These are phyloP conservation scores for Ganaspis brasiliensis DNA, from an alignment of 2,888 invertebrate species.

Conservation along the genomic window DNA sequence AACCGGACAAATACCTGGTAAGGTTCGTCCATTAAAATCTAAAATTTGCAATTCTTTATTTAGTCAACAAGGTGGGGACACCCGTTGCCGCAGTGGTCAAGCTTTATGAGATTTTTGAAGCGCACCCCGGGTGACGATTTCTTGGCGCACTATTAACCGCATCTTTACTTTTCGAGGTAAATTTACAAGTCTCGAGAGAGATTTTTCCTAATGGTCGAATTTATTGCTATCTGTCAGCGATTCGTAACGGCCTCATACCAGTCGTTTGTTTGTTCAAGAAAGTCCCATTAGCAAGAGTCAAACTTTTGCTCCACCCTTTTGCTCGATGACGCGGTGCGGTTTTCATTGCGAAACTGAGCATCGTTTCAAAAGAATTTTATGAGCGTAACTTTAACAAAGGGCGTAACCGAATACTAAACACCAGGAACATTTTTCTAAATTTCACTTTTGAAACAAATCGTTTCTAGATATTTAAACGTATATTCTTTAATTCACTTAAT, in stretches of 20 bases:
- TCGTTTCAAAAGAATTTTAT: conserved; percentile 30
- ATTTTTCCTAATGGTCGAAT: conserved; percentile 31
- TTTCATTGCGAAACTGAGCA: conserved; percentile 38
- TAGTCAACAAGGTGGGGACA: conserved; percentile 75
- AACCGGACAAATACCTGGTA: conserved; percentile 51
- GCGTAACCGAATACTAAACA: conserved; percentile 23
- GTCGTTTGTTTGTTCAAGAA: conserved; percentile 42
- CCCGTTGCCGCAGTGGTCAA: background rate
- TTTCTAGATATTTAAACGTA: no score
- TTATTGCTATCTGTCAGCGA: conserved; percentile 31
- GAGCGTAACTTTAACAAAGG: conserved; percentile 7
- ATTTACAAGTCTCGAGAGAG: conserved; percentile 28
- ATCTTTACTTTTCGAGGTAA: conserved; percentile 5
- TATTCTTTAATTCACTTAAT: no score
- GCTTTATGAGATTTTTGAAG: background rate
- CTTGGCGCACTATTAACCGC: background rate
- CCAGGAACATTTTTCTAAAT: no score
- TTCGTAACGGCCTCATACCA: conserved; percentile 37
- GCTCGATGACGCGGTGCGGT: conserved; percentile 19
- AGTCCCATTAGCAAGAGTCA: conserved; percentile 33
- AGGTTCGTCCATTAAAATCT: conserved; percentile 46
- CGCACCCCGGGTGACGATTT: conserved; percentile 5
- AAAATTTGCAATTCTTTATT: conserved; percentile 76
- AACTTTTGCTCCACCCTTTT: conserved; percentile 20
- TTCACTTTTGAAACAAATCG: no score